Base-by-base conservation (phyloP, 2,797 vertebrate species). In the Mallotus villosus region DNA sequence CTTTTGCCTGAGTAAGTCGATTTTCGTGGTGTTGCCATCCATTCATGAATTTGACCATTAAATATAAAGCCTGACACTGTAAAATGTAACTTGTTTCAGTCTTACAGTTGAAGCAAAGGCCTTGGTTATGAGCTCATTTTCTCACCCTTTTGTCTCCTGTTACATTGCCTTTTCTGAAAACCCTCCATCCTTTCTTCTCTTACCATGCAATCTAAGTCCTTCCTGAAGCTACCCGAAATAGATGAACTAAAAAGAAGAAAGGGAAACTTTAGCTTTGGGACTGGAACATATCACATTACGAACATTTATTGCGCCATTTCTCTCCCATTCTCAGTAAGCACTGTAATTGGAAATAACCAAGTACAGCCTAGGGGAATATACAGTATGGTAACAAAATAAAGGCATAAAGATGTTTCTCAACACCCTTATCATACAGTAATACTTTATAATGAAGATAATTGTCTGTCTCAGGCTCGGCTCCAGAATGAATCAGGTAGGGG, bases 121-220 rank as follows among this genome's bases (percentile, higher is more conserved):
- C 34, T 46, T 46, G 63, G 41, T 21, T 64, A 64, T 14, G n/a
- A 41, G n/a, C n/a, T 66, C 0, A 51, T 66, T 51, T 51, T 22
- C 24, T n/a, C 51, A 55, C 21, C 58, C 71, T 69, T 70, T 78
- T 76, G 74, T 29, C 63, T 77, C 27, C 71, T 64, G 12, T 51
- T 51, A 51, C 25, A 51, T 75, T 62, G 51, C 2, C 60, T 74
- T 66, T 70, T 76, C 76, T 72, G 46, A 76, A 76, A 62, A 21
- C 63, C 61, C 37, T 51, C 62, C 70, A 11, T 14, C 63, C 32
- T 41, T 64, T 37, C 29, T 19, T 7, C 22, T 64, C 34, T 64
- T 37, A 37, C 34, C 34, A 37, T 46, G 41, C 2, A 2, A 46
- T 46, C 9, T 11, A 46, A 46, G 41, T 14, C 41, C 41, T 46